Percentiles rank a stretch among this genome's conserved stretches.
These are phyloP conservation scores for Laspeyria flexula DNA, from an alignment of 2,888 invertebrate genomes.

Conservation along the genomic window DNA sequence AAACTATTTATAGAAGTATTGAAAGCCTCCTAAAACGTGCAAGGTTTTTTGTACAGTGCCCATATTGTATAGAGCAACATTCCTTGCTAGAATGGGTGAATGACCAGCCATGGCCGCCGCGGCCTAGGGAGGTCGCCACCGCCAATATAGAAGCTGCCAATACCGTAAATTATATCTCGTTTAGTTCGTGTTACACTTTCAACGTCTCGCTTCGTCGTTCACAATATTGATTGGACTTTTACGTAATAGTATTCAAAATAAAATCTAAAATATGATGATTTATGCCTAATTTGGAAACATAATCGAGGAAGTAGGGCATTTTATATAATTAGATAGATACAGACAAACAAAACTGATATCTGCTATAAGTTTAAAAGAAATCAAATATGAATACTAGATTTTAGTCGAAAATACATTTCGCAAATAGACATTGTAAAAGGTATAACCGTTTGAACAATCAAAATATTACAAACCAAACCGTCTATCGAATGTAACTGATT, in stretches of 20 bases:
- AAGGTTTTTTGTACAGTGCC: constrained; percentile 22
- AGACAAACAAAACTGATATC: neutral
- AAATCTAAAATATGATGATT: neutral
- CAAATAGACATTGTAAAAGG: too few species aligned
- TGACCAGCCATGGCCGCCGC: constrained; percentile 71
- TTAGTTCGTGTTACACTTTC: constrained; percentile 19
- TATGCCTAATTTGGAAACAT: neutral
- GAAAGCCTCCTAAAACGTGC: constrained; percentile 18
- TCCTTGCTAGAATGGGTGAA: constrained; percentile 63
- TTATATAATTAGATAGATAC: neutral
- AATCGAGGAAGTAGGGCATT: neutral
- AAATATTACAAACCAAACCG: constrained; percentile 20
- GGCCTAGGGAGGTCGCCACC: constrained; percentile 62
- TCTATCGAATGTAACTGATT: constrained; percentile 24
- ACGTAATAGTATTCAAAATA: neutral
- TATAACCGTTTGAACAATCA: constrained; percentile 13
- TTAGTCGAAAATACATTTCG: too few species aligned
- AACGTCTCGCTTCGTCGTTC: constrained; percentile 1
- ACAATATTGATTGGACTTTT: neutral
- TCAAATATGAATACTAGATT: too few species aligned
- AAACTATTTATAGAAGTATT: constrained; percentile 4
- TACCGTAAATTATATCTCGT: constrained; percentile 38
- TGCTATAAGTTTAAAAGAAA: too few species aligned
- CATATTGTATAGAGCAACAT: constrained; percentile 34
- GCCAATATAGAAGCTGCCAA: constrained; percentile 50